A percentile compares a stretch with the other conserved stretches of the same genome.
phyloP scores from a whole-genome alignment of 2,797 vertebrate species.

The Coregonus ussuriensis region DNA sequence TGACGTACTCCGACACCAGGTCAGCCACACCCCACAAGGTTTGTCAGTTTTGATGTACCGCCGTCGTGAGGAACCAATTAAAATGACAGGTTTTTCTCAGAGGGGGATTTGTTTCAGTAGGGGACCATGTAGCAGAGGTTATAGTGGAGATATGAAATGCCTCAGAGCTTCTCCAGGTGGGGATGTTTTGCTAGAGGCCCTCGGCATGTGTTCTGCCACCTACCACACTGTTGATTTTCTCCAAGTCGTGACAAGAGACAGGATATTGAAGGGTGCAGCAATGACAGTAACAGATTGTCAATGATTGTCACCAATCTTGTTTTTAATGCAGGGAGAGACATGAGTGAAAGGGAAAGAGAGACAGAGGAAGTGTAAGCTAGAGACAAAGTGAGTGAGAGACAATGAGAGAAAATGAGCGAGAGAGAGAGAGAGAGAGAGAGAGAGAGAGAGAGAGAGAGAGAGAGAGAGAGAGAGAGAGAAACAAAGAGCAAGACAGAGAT shows the following conservation, averaged over 20 bases:
- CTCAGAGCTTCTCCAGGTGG: slow-evolving; percentile 24
- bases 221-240: slow-evolving; percentile 52
- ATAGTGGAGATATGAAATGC: slow-evolving; percentile 57
- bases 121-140: slow-evolving; percentile 58
- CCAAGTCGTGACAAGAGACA: slow-evolving; percentile 21
- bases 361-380: slow-evolving; percentile 6
- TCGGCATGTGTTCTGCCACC: slow-evolving; percentile 24
- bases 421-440: slow-evolving; percentile 15
- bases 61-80: slow-evolving; percentile 64
- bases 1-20: slow-evolving; percentile 7
- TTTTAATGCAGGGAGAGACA: not conserved
- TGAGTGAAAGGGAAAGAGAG: slow-evolving; percentile 43
- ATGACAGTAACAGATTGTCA: slow-evolving; percentile 37
- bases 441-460: slow-evolving; percentile 47
- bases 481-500: too few relatives aligned
- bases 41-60: slow-evolving; percentile 59
- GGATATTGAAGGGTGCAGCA: slow-evolving; percentile 33
- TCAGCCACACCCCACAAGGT: slow-evolving; percentile 46
- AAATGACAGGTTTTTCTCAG: slow-evolving; percentile 49
- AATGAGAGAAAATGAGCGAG: too few relatives aligned
- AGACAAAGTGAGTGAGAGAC: slow-evolving; percentile 5
- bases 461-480: slow-evolving; percentile 1
- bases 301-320: not conserved
- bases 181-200: not conserved
- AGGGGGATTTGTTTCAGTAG: slow-evolving; percentile 24